These are phyloP conservation scores for Petrocephalus zakoni DNA, from an alignment of 2,113 vertebrate genomes.

Conservation along the genomic window DNA sequence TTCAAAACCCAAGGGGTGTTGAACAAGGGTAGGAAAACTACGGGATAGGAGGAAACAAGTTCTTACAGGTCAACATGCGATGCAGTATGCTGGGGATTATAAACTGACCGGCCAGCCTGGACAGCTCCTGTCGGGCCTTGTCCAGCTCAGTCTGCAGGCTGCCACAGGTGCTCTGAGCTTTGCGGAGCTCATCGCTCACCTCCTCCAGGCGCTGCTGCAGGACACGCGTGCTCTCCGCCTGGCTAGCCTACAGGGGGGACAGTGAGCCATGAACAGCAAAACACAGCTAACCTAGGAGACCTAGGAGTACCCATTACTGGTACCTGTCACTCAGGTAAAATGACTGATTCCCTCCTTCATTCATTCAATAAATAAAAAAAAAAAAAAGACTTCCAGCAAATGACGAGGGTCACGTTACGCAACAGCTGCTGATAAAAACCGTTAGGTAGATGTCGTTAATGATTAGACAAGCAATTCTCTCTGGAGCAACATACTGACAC, in stretches of 20 bases:
- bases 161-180: conserved; percentile 66
- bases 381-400: background rate
- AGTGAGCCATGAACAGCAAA: conserved; percentile 37
- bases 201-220: conserved; percentile 81
- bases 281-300: background rate
- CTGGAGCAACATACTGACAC: conserved; percentile 27
- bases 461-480: conserved; percentile 31
- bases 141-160: conserved; percentile 67
- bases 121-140: conserved; percentile 70
- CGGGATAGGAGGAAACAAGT: background rate
- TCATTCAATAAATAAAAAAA: background rate
- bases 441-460: conserved; percentile 1
- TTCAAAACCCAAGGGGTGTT: background rate
- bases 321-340: background rate
- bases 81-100: background rate
- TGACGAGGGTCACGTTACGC: background rate
- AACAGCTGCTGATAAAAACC: conserved; percentile 19
- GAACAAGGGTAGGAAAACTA: background rate
- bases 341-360: background rate
- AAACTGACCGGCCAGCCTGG: conserved; percentile 66
- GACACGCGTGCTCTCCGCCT: conserved; percentile 65
- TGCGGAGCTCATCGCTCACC: conserved; percentile 76
- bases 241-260: conserved; percentile 57
- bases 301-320: no score
- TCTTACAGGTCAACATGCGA: background rate